Percentiles rank a stretch among this genome's conserved stretches.
These are phyloP conservation scores for Ceratosolen fusciceps DNA, from an alignment of 1,140 invertebrate genomes.

Conservation along the genomic window DNA sequence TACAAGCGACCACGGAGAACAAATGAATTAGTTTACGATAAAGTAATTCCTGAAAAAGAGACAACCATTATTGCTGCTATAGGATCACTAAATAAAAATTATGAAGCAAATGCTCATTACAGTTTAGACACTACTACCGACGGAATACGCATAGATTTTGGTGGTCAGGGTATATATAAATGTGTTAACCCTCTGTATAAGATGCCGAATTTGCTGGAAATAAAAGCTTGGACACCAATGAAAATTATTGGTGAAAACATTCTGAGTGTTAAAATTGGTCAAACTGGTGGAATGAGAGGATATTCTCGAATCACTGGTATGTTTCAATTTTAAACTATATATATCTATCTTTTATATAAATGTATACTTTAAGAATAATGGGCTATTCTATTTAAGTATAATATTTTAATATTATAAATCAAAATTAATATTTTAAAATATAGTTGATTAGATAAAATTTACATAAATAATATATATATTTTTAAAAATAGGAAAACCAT, in stretches of 20 bases:
- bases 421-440: neutral
- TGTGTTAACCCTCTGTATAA: constrained; percentile 70
- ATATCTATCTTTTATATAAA: neutral
- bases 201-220: constrained; percentile 59
- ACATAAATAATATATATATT: too few relatives aligned
- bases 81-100: constrained; percentile 82
- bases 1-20: constrained; percentile 78
- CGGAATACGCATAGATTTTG: constrained; percentile 84
- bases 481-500: constrained; percentile 75
- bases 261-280: constrained; percentile 86
- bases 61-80: constrained; percentile 90
- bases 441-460: neutral
- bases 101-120: constrained; percentile 87
- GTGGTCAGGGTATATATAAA: constrained; percentile 70
- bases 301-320: constrained; percentile 85
- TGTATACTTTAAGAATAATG: too few relatives aligned
- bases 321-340: too few relatives aligned
- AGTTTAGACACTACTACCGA: constrained; percentile 79
- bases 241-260: constrained; percentile 67
- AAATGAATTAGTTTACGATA: constrained; percentile 80
- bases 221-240: constrained; percentile 76
- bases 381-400: neutral
- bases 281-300: constrained; percentile 84
- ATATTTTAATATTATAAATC: neutral
- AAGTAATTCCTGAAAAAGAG: constrained; percentile 78